Evolutionary conservation across 2,888 invertebrate species (phyloP).

Genomic region (Polymixis lichenea): DNA sequence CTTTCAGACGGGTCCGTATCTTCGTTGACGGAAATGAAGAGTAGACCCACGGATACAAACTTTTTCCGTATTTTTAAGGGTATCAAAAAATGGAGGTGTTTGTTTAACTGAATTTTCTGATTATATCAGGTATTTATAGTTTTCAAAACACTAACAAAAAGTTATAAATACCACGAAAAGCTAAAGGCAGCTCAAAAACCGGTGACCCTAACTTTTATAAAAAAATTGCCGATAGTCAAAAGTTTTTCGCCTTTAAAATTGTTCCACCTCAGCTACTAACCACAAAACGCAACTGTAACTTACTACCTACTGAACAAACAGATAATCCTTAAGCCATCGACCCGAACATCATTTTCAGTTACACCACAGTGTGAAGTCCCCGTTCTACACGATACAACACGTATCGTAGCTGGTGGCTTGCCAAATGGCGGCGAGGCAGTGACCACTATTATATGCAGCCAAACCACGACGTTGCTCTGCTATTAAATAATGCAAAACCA

Average conservation of each 20-base stretch:
- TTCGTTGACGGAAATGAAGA: too few species aligned
- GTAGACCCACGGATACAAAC: too few species aligned
- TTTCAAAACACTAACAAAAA: background rate
- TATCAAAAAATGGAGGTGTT: background rate
- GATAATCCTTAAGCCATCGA: slow-evolving; percentile 21
- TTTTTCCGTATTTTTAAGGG: too few species aligned
- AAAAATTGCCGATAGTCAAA: too few species aligned
- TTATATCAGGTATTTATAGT: too few species aligned
- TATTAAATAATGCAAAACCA: slow-evolving; percentile 45
- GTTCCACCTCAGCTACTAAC: too few species aligned
- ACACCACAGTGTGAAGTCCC: slow-evolving; percentile 46
- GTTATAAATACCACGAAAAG: background rate
- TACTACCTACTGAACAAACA: slow-evolving; percentile 2
- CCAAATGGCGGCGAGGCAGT: slow-evolving; percentile 53
- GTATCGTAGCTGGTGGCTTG: slow-evolving; percentile 56
- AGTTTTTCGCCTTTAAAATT: background rate
- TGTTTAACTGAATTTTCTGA: background rate
- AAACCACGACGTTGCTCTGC: slow-evolving; percentile 41
- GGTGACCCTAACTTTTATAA: background rate
- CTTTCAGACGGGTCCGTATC: too few species aligned
- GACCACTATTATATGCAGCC: slow-evolving; percentile 48
- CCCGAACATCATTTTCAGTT: slow-evolving; percentile 36
- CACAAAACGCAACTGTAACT: too few species aligned
- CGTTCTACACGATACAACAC: slow-evolving; percentile 42
- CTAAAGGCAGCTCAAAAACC: too few species aligned